Base-by-base conservation (phyloP, 2,113 vertebrate genomes). In the Thermophis baileyi region DNA sequence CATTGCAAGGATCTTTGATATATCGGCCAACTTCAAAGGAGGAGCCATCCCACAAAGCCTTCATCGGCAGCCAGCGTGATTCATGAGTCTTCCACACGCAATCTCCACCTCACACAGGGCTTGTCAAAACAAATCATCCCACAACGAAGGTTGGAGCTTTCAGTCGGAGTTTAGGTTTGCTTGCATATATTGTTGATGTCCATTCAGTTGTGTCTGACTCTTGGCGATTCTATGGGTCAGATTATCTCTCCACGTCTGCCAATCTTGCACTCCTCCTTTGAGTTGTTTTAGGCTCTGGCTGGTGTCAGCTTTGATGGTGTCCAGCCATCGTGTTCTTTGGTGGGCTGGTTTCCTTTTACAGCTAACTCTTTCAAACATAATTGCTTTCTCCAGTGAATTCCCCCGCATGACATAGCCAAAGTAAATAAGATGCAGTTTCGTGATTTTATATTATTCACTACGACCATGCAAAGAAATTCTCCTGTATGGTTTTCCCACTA, bases 1-100 rank as follows among this genome's bases (percentile, higher is more conserved):
- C 0, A 55, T 54, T 81, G 54, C 81, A 88, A 20, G 4, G 24
- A 89, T 11, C 93, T 49, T 16, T 91, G 90, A 93, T 95, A 94
- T 90, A 87, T 86, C 2, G 0, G 85, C 47, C 25, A 89, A 0
- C 93, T 87, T 91, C 91, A 53, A 63, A 11, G 46, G 49, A 4
- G 51, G 6, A 53, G 87, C 85, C 3, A 0, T 0, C 35, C 49
- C 1, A 46, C 86, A 20, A 55, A 74, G 0, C 27, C 25, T 46
- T 35, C 25, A 0, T 3, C 2, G 6, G 10, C 0, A 51, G 35
- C 0, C 0, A 51, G 30, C 0, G 4, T 60, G 88, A 92, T 35
- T 87, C 87, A 89, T 89, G 35, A 20, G 2, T 53, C 87, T 89
- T 85, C 50, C n/a, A 9, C 60, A 54, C n/a, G 16, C 35, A 44